A percentile compares a stretch with the other conserved stretches of the same genome.
phyloP scores from a whole-genome alignment of 1,140 invertebrate genomes.

The Cydia pomonella region DNA sequence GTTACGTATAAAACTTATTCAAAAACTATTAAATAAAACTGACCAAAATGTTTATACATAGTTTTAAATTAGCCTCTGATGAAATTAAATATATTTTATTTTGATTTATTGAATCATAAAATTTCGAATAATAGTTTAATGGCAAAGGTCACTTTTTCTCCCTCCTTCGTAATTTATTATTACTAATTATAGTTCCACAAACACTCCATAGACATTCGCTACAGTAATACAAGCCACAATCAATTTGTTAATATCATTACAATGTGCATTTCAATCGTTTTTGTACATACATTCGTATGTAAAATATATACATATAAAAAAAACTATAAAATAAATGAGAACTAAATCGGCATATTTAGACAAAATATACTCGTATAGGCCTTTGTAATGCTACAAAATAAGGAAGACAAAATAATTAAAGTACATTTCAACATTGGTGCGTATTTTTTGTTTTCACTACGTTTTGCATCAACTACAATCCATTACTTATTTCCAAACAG shows the following conservation, averaged over 20 bases:
- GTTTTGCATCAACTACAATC: background rate
- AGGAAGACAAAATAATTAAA: constrained; percentile 43
- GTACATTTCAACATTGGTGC: background rate
- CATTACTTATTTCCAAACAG: background rate
- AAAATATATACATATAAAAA: constrained; percentile 40
- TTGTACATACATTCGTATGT: constrained; percentile 35
- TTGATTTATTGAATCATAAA: background rate
- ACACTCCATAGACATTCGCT: constrained; percentile 26
- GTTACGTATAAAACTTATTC: constrained; percentile 35
- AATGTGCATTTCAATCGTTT: constrained; percentile 36
- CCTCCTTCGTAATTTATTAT: background rate
- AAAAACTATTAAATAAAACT: constrained; percentile 21
- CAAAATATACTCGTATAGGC: constrained; percentile 35
- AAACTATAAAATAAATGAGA: constrained; percentile 39
- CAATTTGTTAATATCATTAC: constrained; percentile 33
- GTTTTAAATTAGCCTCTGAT: background rate
- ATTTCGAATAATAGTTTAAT: background rate
- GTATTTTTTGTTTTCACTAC: constrained; percentile 3
- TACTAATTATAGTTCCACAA: constrained; percentile 16
- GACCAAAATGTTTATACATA: background rate
- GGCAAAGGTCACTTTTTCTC: background rate
- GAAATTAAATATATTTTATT: background rate
- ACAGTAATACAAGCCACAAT: constrained; percentile 33
- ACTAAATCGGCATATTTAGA: constrained; percentile 30
- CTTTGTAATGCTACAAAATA: constrained; percentile 38